Base-by-base conservation (phyloP, 2,888 invertebrate genomes). In the Pyralis farinalis region DNA sequence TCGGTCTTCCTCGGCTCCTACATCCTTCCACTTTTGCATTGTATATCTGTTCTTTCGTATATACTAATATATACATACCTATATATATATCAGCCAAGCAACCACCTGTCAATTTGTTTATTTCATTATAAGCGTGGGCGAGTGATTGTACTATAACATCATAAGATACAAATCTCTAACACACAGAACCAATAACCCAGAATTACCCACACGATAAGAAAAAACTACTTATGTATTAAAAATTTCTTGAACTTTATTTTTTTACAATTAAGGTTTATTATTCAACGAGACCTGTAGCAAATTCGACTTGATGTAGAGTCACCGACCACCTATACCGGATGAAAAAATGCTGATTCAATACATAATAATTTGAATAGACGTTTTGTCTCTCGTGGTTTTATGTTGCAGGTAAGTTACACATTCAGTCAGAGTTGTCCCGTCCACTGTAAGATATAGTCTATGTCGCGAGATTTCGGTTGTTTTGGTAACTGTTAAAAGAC, bases 151-250 rank as follows among this genome's bases (percentile, higher is more conserved):
- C n/a, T n/a, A n/a, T n/a, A n/a, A n/a, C n/a, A n/a, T n/a, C n/a
- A n/a, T n/a, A n/a, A n/a, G n/a, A n/a, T n/a, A n/a, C n/a, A n/a
- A 16, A 16, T 16, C 16, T 3, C 16, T 47, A 49, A 49, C 53
- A 53, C 40, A 60, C 37, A 54, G 37, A 53, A 53, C 55, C 51
- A 57, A 48, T 63, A 55, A 58, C 63, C 57, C 34, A 60, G 38
- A 42, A 21, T 12, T 25, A 12, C 33, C 8, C 9, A 33, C 21
- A 29, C 37, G 40, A 39, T 31, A 42, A 42, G 31, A 34, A 39
- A 42, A 42, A 45, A 38, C 10, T 7, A 7, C 34, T 37, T 25
- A 21, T 8, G 40, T 38, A 38, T 41, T 32, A 36, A 38, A 28
- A 38, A 20, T 9, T 3, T 20, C 28, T 16, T 36, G 12, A 10